phyloP scores from a whole-genome alignment of 2,888 invertebrate species.

The Sphaeridia pumilis region DNA sequence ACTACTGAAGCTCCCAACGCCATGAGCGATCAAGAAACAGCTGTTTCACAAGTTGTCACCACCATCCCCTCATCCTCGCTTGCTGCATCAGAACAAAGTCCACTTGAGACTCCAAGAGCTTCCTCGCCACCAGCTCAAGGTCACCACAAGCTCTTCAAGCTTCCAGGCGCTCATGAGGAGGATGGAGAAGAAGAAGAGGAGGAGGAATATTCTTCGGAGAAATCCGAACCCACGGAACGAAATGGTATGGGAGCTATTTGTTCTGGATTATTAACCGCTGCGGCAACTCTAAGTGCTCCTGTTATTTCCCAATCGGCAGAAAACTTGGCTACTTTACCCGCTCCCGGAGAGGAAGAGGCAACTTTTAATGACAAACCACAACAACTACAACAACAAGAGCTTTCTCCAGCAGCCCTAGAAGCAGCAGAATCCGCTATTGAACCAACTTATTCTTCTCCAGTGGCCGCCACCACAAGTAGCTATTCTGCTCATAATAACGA shows the following conservation, averaged over 20 bases:
- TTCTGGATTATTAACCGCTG: constrained; percentile 30
- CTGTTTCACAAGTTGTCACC: too few relatives aligned
- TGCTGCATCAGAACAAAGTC: too few relatives aligned
- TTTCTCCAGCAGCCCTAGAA: constrained; percentile 1
- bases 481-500: too few relatives aligned
- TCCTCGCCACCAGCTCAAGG: background rate
- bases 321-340: constrained; percentile 21
- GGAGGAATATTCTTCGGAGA: too few relatives aligned
- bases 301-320: constrained; percentile 30
- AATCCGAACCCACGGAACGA: constrained; percentile 17
- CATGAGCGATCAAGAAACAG: too few relatives aligned
- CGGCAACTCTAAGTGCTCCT: constrained; percentile 29
- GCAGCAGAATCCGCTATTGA: background rate
- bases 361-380: too few relatives aligned
- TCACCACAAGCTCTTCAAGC: constrained; percentile 20
- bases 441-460: background rate
- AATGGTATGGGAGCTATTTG: constrained; percentile 21
- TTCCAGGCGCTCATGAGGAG: constrained; percentile 23
- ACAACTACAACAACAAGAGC: too few relatives aligned
- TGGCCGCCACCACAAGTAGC: background rate
- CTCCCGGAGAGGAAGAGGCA: too few relatives aligned
- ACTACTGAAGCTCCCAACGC: too few relatives aligned
- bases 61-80: background rate
- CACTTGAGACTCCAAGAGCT: background rate
- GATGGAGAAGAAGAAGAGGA: constrained; percentile 19